Conservation (phyloP, 2,113 vertebrate genomes). For the Lethenteron reissneri region DNA sequence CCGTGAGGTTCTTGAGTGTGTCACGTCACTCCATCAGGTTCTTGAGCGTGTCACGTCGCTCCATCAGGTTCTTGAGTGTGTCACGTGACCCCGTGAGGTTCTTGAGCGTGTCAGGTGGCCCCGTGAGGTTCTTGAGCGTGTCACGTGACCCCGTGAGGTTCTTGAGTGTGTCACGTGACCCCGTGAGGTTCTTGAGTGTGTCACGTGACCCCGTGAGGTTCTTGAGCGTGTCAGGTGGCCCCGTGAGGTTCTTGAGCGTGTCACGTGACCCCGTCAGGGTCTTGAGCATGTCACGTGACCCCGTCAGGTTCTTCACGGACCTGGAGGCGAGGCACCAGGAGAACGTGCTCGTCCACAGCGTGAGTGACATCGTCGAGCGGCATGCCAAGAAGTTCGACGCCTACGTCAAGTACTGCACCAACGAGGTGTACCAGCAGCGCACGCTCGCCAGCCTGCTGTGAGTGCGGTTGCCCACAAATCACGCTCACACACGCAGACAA, state of each 20-base stretch:
- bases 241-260: too few relatives aligned
- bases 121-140: too few relatives aligned
- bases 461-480: conserved; percentile 16
- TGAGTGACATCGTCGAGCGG: conserved; percentile 63
- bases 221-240: too few relatives aligned
- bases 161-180: too few relatives aligned
- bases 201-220: too few relatives aligned
- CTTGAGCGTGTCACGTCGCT: neutral
- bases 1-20: too few relatives aligned
- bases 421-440: conserved; percentile 88
- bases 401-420: conserved; percentile 80
- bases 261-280: too few relatives aligned
- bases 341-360: conserved; percentile 55
- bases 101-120: too few relatives aligned
- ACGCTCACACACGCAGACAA: too few relatives aligned
- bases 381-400: conserved; percentile 65
- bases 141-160: too few relatives aligned
- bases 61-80: conserved; percentile 14
- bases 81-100: too few relatives aligned
- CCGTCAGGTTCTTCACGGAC: conserved; percentile 65
- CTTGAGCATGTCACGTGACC: neutral
- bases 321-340: conserved; percentile 58
- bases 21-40: conserved; percentile 14
- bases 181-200: too few relatives aligned
- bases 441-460: conserved; percentile 69